These are phyloP conservation scores for human (Homo sapiens) DNA, from an alignment of 2,113 vertebrate species.

Conservation along the genomic window DNA sequence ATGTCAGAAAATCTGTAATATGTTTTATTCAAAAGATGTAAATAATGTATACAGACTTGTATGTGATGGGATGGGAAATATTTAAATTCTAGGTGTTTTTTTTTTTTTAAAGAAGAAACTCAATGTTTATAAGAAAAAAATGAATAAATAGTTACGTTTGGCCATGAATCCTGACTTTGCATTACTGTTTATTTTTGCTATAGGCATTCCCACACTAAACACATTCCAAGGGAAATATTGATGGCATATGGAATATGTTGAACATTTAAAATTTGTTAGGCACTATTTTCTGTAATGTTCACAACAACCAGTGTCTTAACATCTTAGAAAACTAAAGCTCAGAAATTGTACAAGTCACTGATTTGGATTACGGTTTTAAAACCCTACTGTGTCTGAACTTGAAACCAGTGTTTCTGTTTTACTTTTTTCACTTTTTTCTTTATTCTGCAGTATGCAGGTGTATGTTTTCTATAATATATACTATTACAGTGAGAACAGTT, in stretches of 20 bases:
- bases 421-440: background rate
- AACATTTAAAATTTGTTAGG: slow-evolving; percentile 23
- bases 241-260: background rate
- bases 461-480: background rate
- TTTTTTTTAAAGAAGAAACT: slow-evolving; percentile 82
- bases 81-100: slow-evolving; percentile 84
- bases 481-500: background rate
- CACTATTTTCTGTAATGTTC: slow-evolving; percentile 45
- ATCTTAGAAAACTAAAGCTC: slow-evolving; percentile 26
- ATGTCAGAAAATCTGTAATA: slow-evolving; percentile 82
- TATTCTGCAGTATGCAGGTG: no score
- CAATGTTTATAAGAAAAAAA: slow-evolving; percentile 90
- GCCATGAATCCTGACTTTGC: slow-evolving; percentile 71
- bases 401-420: background rate
- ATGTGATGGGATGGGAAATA: slow-evolving; percentile 84
- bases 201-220: background rate
- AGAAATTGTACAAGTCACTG: background rate
- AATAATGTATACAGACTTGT: slow-evolving; percentile 88
- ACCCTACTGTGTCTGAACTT: background rate
- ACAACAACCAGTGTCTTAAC: background rate
- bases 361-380: background rate
- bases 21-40: slow-evolving; percentile 87
- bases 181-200: slow-evolving; percentile 45
- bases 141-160: slow-evolving; percentile 92
- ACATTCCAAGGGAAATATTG: slow-evolving; percentile 1